Base-by-base conservation (phyloP, 1,140 invertebrate species). In the Parasteatoda tepidariorum region DNA sequence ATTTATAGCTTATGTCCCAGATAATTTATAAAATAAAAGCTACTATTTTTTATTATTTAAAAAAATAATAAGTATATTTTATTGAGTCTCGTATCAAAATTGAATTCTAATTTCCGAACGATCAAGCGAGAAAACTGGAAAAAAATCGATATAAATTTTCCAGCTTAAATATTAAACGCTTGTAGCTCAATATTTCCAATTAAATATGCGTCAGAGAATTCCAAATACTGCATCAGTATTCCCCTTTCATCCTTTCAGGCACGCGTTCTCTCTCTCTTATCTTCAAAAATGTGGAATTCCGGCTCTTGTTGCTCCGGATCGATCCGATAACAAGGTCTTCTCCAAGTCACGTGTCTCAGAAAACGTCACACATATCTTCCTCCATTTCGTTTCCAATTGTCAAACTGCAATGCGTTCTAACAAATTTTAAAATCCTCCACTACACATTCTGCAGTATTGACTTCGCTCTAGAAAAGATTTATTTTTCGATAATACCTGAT, bases 261-360 rank as follows among this genome's bases (percentile, higher is more conserved):
- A 9, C 38, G 38, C 18, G 9, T 48, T 48, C 38, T 48, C 38
- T 13, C 38, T 48, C n/a, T n/a, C n/a, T n/a, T n/a, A n/a, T n/a
- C n/a, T n/a, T n/a, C n/a, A n/a, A 48, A 9, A 48, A 48, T 48
- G 38, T 48, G 38, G 18, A 48, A 48, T 48, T 48, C 18, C 38
- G 4, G 38, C 41, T 48, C 48, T 73, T 73, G 70, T 75, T 75
- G 73, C 33, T 41, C n/a, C 22, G 33, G 22, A 75, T 75, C 73
- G 73, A 75, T 75, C 73, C 73, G 73, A 62, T 75, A 62, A 62
- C 54, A 24, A 75, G 55, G 54, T 75, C 57, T 33, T 59, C 68
- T 34, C 9, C 54, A 18, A 73, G 57, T 75, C 73, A 75, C 73
- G 73, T 62, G 73, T 55, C 15, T 31, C 55, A n/a, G 18, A 15